These are phyloP conservation scores for Dreissena polymorpha DNA, from an alignment of 1,140 invertebrate species.

Conservation along the genomic window DNA sequence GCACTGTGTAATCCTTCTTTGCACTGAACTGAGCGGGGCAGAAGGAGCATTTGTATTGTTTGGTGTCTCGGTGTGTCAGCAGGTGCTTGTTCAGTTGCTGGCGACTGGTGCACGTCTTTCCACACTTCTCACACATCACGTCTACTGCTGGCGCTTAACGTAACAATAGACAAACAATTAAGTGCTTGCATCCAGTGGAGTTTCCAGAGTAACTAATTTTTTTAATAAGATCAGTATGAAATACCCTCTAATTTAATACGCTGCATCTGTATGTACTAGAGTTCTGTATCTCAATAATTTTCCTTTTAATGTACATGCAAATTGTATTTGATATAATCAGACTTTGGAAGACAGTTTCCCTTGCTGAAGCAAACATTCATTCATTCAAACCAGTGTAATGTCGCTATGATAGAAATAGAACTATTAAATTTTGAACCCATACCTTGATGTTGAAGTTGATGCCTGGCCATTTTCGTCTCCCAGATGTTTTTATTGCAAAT, in stretches of 20 bases:
- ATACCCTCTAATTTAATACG: neutral
- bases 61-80: constrained; percentile 43
- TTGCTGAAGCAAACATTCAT: too few species aligned
- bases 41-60: constrained; percentile 36
- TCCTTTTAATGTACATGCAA: neutral
- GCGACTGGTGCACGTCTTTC: constrained; percentile 63
- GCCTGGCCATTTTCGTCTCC: too few species aligned
- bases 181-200: constrained; percentile 71
- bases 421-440: too few species aligned
- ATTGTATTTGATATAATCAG: too few species aligned
- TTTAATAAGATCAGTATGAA: neutral
- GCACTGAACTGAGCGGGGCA: constrained; percentile 48
- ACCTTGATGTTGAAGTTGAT: too few species aligned
- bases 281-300: neutral
- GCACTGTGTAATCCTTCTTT: constrained; percentile 48
- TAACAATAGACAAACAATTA: neutral
- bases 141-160: too few species aligned
- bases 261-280: neutral
- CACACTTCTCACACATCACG: constrained; percentile 70
- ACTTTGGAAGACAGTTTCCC: too few species aligned
- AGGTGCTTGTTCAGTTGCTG: constrained; percentile 40
- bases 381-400: too few species aligned
- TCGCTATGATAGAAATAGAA: too few species aligned
- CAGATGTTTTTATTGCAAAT: too few species aligned
- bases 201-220: neutral